Base-by-base conservation (phyloP, 2,888 invertebrate genomes). In the Sepioteuthis lessoniana region DNA sequence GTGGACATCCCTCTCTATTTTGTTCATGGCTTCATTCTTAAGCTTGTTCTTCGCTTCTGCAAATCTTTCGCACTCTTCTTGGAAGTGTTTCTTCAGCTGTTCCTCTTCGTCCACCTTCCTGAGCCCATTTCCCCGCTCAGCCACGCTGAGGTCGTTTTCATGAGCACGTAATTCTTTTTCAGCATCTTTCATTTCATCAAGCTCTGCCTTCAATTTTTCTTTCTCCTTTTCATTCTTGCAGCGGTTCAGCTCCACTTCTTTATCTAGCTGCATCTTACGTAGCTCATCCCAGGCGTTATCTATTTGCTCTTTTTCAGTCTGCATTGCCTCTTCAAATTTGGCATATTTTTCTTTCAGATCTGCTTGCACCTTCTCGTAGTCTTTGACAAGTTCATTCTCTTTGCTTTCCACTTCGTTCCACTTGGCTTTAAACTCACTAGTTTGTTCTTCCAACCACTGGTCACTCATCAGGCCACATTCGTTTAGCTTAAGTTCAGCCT, bases 311-410 rank as follows among this genome's bases (percentile, higher is more conserved):
- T 95, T 96, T 94, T 93, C 95, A 28, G 95, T 93, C 50, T 95
- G 95, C 76, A 96, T 95, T 93, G 95, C 94, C 47, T 96, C 95
- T 31, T 97, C 94, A 93, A 96, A 95, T 94, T 95, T 95, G 93
- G 96, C 95, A 28, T 95, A 95, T 94, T 95, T 95, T 60, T 94
- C 94, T 93, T 95, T 95, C 76, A 96, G 21, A 4, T 93, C 93
- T 16, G 46, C 13, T 31, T 35, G 31, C 4, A 55, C 46, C 16
- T 50, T 93, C 38, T 60, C 50, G 25, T 93, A 93, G n/a, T 93
- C 93, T 38, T 93, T 38, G 38, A 93, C 37, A n/a, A 93, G 55
- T 28, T 93, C 93, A 7, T 50, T 93, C 37, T 93, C 93, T 93
- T 60, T 93, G 55, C 21, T 55, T 35, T 93, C 93, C 13, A 93